These are phyloP conservation scores for Archivesica marissinica DNA, from an alignment of 1,140 invertebrate species.

Conservation along the genomic window DNA sequence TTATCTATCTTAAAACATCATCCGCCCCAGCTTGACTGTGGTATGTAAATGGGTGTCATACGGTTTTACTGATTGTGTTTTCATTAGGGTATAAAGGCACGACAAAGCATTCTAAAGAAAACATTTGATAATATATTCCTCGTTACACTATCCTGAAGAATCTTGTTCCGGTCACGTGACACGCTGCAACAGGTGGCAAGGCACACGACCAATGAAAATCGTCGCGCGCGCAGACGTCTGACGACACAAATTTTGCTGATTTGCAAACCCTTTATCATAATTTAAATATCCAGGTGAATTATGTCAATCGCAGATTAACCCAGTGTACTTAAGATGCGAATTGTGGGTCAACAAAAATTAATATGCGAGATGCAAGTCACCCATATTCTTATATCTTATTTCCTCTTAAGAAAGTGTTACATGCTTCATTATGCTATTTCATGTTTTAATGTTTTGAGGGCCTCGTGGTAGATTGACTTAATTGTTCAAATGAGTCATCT, in stretches of 20 bases:
- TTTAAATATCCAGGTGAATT: slow-evolving; percentile 22
- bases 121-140: slow-evolving; percentile 2
- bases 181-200: slow-evolving; percentile 29
- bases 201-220: slow-evolving; percentile 46
- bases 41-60: slow-evolving; percentile 22
- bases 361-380: too few relatives aligned
- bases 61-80: slow-evolving; percentile 3
- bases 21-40: slow-evolving; percentile 9
- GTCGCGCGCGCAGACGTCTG: slow-evolving; percentile 18
- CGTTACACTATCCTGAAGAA: slow-evolving; percentile 22
- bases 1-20: slow-evolving; percentile 14
- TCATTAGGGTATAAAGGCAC: not conserved
- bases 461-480: too few relatives aligned
- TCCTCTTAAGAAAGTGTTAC: too few relatives aligned
- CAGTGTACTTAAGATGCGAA: too few relatives aligned
- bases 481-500: too few relatives aligned
- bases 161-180: slow-evolving; percentile 39
- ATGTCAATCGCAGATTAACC: not conserved
- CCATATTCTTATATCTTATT: too few relatives aligned
- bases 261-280: slow-evolving; percentile 18
- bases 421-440: too few relatives aligned
- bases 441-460: too few relatives aligned
- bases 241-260: slow-evolving; percentile 40
- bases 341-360: too few relatives aligned
- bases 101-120: slow-evolving; percentile 22